A percentile compares a stretch with the other conserved stretches of the same genome.
Conservation (phyloP, 1,140 invertebrate species). For the Holcopasites calliopsidis region DNA sequence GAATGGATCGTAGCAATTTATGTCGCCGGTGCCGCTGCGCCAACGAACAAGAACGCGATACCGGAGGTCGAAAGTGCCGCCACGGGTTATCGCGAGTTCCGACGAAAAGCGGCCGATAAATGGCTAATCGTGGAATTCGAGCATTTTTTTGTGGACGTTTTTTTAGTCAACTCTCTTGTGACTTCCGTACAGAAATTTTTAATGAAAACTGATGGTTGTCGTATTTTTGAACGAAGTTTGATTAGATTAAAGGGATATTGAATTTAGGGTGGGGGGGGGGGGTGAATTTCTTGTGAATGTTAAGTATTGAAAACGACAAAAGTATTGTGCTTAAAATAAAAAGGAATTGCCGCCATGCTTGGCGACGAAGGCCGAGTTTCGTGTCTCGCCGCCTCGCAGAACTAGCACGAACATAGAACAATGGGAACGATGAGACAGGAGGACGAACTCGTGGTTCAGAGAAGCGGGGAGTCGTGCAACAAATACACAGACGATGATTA, state of each 20-base stretch:
- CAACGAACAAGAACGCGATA: conserved; percentile 34
- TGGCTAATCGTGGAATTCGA: neutral
- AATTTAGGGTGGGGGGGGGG: no score
- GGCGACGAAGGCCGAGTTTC: neutral
- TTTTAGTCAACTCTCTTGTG: neutral
- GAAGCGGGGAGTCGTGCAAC: conserved; percentile 49
- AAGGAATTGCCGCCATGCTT: neutral
- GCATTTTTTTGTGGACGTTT: neutral
- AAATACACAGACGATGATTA: conserved; percentile 74
- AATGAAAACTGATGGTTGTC: no score
- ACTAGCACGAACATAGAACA: conserved; percentile 27
- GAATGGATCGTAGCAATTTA: conserved; percentile 62
- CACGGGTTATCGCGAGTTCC: conserved; percentile 12
- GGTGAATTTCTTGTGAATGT: no score
- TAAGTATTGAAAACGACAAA: no score
- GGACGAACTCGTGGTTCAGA: conserved; percentile 31
- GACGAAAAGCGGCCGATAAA: conserved; percentile 21
- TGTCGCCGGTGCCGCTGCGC: conserved; percentile 37
- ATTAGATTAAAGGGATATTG: no score
- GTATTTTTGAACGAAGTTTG: neutral
- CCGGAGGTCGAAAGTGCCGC: neutral
- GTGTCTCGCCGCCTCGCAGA: neutral
- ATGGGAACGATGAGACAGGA: conserved; percentile 19
- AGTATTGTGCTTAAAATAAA: neutral
- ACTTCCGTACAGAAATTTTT: neutral